Evolutionary conservation across 64 coral and sea anemone species (phyloP).

Genomic region (Montipora cactus): DNA sequence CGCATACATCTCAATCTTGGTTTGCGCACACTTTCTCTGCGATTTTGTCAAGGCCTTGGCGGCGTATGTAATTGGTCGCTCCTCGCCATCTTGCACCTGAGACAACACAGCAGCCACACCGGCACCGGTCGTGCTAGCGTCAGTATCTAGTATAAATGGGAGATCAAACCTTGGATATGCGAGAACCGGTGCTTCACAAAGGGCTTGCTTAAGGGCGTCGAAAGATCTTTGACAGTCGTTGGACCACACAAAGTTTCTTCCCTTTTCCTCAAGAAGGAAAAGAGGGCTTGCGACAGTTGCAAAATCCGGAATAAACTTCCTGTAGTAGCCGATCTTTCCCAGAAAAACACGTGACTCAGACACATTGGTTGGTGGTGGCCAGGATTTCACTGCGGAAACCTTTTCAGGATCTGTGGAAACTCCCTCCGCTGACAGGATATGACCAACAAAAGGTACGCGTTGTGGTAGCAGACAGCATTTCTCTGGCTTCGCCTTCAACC

Average conservation of each 20-base stretch:
- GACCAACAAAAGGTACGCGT: slow-evolving; percentile 49
- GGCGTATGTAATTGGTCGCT: slow-evolving; percentile 26
- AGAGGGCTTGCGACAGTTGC: slow-evolving; percentile 45
- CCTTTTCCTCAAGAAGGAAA: slow-evolving; percentile 11
- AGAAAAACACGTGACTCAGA: slow-evolving; percentile 45
- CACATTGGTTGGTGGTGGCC: slow-evolving; percentile 63
- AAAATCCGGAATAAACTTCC: slow-evolving; percentile 54
- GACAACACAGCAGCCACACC: neutral
- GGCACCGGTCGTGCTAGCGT: neutral
- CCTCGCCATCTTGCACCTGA: slow-evolving; percentile 32
- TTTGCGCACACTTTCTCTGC: slow-evolving; percentile 25
- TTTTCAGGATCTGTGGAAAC: slow-evolving; percentile 57
- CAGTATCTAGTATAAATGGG: slow-evolving; percentile 33
- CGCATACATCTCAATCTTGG: slow-evolving; percentile 73
- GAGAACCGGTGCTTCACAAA: neutral
- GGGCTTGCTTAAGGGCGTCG: slow-evolving; percentile 3
- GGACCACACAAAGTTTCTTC: slow-evolving; percentile 9
- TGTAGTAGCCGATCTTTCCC: slow-evolving; percentile 41
- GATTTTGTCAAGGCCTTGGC: slow-evolving; percentile 10
- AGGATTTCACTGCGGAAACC: slow-evolving; percentile 39
- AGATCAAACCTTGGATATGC: slow-evolving; percentile 6
- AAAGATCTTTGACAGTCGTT: slow-evolving; percentile 3
- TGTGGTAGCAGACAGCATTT: slow-evolving; percentile 52
- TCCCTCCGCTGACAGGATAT: slow-evolving; percentile 42
- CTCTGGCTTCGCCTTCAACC: slow-evolving; percentile 55